Evolutionary conservation across 2,888 invertebrate species (phyloP).

Genomic region (Lepidochrysops patricia): DNA sequence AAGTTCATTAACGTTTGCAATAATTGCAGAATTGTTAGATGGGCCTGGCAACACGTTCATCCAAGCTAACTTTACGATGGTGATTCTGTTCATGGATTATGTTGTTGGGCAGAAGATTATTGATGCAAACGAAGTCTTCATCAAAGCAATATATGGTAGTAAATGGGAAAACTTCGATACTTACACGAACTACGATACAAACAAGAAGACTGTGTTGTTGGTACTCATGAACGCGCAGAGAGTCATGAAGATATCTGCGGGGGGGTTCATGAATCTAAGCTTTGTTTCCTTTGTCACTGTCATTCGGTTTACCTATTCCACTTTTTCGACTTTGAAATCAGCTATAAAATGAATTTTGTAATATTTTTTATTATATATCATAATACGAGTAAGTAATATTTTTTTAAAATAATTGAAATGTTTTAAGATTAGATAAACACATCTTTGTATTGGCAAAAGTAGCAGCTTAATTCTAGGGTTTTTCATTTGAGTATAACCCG

Average conservation of each 20-base stretch:
- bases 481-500: no score
- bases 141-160: background rate
- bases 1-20: background rate
- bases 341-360: background rate
- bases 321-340: background rate
- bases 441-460: no score
- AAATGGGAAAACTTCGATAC: background rate
- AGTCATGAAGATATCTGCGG: background rate
- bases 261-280: background rate
- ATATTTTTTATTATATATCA: no score
- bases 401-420: no score
- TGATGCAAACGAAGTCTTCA: slow-evolving; percentile 36
- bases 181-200: no score
- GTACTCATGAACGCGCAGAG: background rate
- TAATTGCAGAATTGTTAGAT: background rate
- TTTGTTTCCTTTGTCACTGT: background rate
- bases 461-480: no score
- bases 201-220: background rate
- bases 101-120: slow-evolving; percentile 40
- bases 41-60: background rate
- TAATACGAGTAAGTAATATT: no score
- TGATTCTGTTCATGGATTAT: slow-evolving; percentile 38
- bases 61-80: background rate
- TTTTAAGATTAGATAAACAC: no score
- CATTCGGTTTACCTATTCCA: background rate